Evolutionary conservation across 2,888 invertebrate species (phyloP).

Genomic region (Napeogenes inachia): DNA sequence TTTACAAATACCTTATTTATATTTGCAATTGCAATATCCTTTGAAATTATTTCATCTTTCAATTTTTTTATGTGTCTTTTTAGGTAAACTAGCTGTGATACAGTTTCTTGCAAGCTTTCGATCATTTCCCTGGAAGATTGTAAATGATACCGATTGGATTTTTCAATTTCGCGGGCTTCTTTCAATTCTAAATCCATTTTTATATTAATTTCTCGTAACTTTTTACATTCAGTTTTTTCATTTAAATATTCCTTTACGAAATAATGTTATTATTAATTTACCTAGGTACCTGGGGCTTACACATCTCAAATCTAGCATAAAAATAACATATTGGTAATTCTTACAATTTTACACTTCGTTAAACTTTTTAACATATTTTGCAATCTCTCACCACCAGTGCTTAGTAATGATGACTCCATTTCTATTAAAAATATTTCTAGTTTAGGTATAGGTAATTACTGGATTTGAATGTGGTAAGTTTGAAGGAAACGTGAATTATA

Average conservation of each 20-base stretch:
- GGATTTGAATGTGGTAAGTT: not conserved
- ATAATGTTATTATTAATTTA: slow-evolving; percentile 1
- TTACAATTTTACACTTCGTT: slow-evolving; percentile 62
- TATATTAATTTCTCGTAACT: slow-evolving; percentile 50
- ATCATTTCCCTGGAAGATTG: slow-evolving; percentile 67
- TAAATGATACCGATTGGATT: slow-evolving; percentile 65
- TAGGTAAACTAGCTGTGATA: slow-evolving; percentile 63
- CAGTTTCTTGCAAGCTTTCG: slow-evolving; percentile 64
- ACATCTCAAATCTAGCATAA: not conserved
- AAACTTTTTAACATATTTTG: slow-evolving; percentile 53
- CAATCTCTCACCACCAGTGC: slow-evolving; percentile 42
- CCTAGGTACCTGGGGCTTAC: no score
- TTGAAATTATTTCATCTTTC: slow-evolving; percentile 52
- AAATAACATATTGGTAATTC: slow-evolving; percentile 9
- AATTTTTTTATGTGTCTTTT: slow-evolving; percentile 63
- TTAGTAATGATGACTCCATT: slow-evolving; percentile 38
- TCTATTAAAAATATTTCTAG: slow-evolving; percentile 9
- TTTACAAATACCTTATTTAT: slow-evolving; percentile 48
- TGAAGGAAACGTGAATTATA: not conserved
- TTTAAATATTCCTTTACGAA: slow-evolving; percentile 48
- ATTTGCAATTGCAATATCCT: slow-evolving; percentile 44
- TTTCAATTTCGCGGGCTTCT: slow-evolving; percentile 61
- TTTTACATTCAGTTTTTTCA: slow-evolving; percentile 57
- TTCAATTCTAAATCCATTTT: slow-evolving; percentile 59
- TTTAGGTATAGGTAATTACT: no score